Percentiles rank a stretch among this genome's conserved stretches.
phyloP scores from a whole-genome alignment of 2,113 vertebrate species.

The Hoplias malabaricus region DNA sequence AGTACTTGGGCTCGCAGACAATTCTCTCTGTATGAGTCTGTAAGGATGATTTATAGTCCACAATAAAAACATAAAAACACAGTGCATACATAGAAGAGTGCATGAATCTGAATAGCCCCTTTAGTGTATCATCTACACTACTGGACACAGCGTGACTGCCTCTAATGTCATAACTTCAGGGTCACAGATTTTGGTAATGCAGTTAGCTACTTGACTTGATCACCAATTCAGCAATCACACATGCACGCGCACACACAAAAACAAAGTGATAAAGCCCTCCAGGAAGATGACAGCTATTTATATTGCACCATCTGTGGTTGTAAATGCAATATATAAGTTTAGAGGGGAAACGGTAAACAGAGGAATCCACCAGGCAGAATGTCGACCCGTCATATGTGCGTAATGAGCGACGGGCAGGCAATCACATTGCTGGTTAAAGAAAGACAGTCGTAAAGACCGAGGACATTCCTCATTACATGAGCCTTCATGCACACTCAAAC shows the following conservation, averaged over 20 bases:
- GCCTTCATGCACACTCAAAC: slow-evolving; percentile 14
- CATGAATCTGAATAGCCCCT: slow-evolving; percentile 38
- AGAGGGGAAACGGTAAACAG: slow-evolving; percentile 28
- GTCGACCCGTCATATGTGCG: slow-evolving; percentile 16
- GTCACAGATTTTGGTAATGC: slow-evolving; percentile 7
- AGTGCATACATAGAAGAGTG: slow-evolving; percentile 21
- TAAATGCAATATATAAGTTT: not conserved
- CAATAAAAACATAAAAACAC: slow-evolving; percentile 37
- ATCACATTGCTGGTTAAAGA: slow-evolving; percentile 27
- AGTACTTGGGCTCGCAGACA: slow-evolving; percentile 1
- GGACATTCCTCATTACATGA: slow-evolving; percentile 32
- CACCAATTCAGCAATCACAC: not conserved
- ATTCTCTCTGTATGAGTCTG: slow-evolving; percentile 10
- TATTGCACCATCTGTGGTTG: slow-evolving; percentile 12
- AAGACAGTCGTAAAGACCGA: slow-evolving; percentile 27
- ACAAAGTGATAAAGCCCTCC: not conserved
- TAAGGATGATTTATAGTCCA: slow-evolving; percentile 26
- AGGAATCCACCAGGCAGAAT: slow-evolving; percentile 32
- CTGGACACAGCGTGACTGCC: not conserved
- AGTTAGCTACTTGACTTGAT: slow-evolving; percentile 17
- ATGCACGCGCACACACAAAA: slow-evolving; percentile 1
- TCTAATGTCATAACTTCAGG: slow-evolving; percentile 9
- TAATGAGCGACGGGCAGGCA: slow-evolving; percentile 13
- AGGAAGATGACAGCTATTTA: slow-evolving; percentile 28
- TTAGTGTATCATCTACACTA: slow-evolving; percentile 6